Base-by-base conservation (phyloP, 2,888 invertebrate genomes). In the Drosophila kokeensis region DNA sequence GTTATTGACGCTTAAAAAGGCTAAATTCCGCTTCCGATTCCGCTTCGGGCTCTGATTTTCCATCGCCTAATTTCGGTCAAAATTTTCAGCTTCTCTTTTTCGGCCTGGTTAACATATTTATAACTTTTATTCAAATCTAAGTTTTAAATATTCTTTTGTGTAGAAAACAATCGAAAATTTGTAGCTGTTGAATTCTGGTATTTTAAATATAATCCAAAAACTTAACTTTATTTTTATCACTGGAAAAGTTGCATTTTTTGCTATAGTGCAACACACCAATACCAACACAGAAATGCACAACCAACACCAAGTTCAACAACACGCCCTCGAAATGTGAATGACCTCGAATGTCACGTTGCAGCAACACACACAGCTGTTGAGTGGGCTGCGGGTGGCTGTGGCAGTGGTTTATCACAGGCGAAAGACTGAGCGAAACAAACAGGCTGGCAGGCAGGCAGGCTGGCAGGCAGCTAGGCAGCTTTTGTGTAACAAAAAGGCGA, bases 271-370 rank as follows among this genome's bases (percentile, higher is more conserved):
- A 34, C 58, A 61, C n/a, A 49, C 10, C 6, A 62, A 62, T 65
- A 62, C 29, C 42, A 62, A 58, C 21, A 64, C 24, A 53, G 38
- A 32, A 52, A 34, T 50, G 13, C 53, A 55, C 49, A 38, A 34
- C 29, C 57, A 62, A 42, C 71, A 80, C 85, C 92, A 91, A 92
- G 91, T 92, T 92, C 92, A 91, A 91, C 91, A 91, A 90, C 91
- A 92, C 90, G 86, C 86, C 92, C 92, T 92, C 92, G 86, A 91
- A 91, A 91, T 89, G 91, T 92, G 92, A 91, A 91, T 80, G 92
- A 91, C 91, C 91, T 83, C 92, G 78, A 92, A 92, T 89, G 92
- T 92, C 92, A 91, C 83, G 85, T 85, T 84, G 82, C 77, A 61
- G 53, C 61, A 60, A 53, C 68, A 67, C 61, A 60, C 38, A 30